These are phyloP conservation scores for Watsonalla cultraria DNA, from an alignment of 2,888 invertebrate genomes.

Conservation along the genomic window DNA sequence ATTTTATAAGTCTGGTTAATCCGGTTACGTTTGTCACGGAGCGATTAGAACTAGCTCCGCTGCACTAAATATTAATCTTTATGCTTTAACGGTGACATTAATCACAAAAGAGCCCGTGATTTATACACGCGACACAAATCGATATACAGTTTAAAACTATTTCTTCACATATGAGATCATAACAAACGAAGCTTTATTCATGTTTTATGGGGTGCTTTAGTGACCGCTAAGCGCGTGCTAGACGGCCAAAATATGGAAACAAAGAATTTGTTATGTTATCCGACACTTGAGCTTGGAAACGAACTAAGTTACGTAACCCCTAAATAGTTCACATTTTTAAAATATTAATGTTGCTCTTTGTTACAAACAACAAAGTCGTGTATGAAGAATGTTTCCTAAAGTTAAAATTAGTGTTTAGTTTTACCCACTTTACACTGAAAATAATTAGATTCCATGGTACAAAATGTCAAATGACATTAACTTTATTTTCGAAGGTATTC, in stretches of 20 bases:
- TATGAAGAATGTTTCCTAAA: no score
- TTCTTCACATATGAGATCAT: slow-evolving; percentile 31
- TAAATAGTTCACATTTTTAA: no score
- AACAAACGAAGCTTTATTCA: slow-evolving; percentile 54
- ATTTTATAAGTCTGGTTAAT: slow-evolving; percentile 51
- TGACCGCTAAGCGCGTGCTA: slow-evolving; percentile 37
- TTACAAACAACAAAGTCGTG: no score
- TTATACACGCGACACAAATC: slow-evolving; percentile 56
- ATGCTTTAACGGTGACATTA: slow-evolving; percentile 69
- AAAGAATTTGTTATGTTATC: slow-evolving; percentile 21
- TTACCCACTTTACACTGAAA: no score
- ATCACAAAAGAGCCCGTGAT: slow-evolving; percentile 71
- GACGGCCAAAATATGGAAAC: slow-evolving; percentile 29
- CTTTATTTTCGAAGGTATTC: no score
- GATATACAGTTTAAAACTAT: slow-evolving; percentile 46
- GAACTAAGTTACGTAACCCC: slow-evolving; percentile 6
- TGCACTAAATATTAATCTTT: slow-evolving; percentile 74
- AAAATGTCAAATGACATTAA: no score
- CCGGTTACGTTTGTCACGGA: slow-evolving; percentile 52
- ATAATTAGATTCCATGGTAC: no score
- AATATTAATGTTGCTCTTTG: no score
- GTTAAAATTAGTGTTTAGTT: no score
- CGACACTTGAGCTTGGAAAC: slow-evolving; percentile 18
- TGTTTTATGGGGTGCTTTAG: slow-evolving; percentile 46
- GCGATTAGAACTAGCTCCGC: slow-evolving; percentile 36